Base-by-base conservation (phyloP, 2,888 invertebrate species). In the Drosophila crucigera region DNA sequence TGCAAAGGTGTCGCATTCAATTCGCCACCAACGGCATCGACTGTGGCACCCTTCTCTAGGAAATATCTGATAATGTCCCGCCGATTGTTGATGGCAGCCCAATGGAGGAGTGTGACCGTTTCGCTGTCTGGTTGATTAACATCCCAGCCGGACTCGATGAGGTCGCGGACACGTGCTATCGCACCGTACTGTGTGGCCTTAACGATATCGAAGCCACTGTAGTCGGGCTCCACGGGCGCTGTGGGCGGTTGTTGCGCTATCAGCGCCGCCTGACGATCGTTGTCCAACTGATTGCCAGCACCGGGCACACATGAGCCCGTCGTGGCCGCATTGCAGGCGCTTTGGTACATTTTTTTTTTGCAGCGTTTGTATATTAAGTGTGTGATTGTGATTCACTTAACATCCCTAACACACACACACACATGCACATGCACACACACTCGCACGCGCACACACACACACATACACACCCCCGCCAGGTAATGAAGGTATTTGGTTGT, bases 81-180 rank as follows among this genome's bases (percentile, higher is more conserved):
- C 67, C 99, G 95, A 94, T 99, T 99, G 94, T 99, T 99, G 91
- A 99, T 99, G 25, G 99, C 97, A 43, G 99, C 99, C 99, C 99
- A 99, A 93, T 99, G 99, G n/a, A 99, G 94, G 60, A 99, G 94
- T 3, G 99, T 98, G 65, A 99, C 99, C 58, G 98, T 98, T 94
- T 99, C 99, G 80, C 95, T 95, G 93, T 99, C 99, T 54, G 98
- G 96, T 92, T 97, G 96, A 93, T 99, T 99, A 19, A 99, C 98
- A 94, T 99, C 97, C 94, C 97, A 97, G 2, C 99, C 99, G 47
- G 96, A 96, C 91, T 99, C 98, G 6, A 99, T 95, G 37, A 99
- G 94, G 93, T 99, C 97, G 82, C 97, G 95, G 91, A 96, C 95
- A 93, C 97, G 94, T 91, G 95, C 95, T 91, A 97, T 95, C 9